Base-by-base conservation (phyloP, 2,888 invertebrate species). In the Drosophila prostipennis region DNA sequence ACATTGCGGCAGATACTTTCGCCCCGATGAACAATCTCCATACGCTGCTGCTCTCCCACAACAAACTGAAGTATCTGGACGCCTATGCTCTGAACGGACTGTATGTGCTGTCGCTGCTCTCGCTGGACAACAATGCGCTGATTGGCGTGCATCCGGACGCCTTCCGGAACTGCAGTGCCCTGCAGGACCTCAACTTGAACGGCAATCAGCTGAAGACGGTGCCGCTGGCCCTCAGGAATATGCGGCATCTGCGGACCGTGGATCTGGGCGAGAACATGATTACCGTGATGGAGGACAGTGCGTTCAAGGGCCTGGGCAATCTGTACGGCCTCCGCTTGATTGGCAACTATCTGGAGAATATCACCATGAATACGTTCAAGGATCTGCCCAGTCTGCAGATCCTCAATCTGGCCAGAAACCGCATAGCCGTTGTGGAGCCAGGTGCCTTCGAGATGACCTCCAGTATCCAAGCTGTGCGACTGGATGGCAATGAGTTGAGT, bases 191-290 rank as follows among this genome's bases (percentile, higher is more conserved):
- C 81, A 97, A 97, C 93, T 93, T 98, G 89, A 97, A 97, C 92
- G 96, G 96, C 70, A 98, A 98, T 93, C 94, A 95, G 89, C 93
- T 98, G 87, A 95, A 95, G 90, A 94, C 94, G 82, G 95, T 97
- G 83, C 98, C 98, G 46, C 92, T 95, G 85, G 97, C 97, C 26
- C 92, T 98, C 70, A 94, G 95, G 90, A 96, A 97, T 92, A 96
- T 98, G 96, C 94, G 96, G 77, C 93, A 97, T 87, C 93, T 98
- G 87, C 94, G 96, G 91, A 97, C 96, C 52, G 95, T 99, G 72
- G 97, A 98, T 93, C 93, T 99, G 79, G 98, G 97, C 63, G 97
- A 98, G 92, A 99, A 99, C 93, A 94, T 95, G 91, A 96, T 99
- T 90, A 94, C 94, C 60, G 94, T 94, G 63, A 92, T 99, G 68